These are phyloP conservation scores for Drosophila prosaltans DNA, from an alignment of 1,140 invertebrate genomes.

Conservation along the genomic window DNA sequence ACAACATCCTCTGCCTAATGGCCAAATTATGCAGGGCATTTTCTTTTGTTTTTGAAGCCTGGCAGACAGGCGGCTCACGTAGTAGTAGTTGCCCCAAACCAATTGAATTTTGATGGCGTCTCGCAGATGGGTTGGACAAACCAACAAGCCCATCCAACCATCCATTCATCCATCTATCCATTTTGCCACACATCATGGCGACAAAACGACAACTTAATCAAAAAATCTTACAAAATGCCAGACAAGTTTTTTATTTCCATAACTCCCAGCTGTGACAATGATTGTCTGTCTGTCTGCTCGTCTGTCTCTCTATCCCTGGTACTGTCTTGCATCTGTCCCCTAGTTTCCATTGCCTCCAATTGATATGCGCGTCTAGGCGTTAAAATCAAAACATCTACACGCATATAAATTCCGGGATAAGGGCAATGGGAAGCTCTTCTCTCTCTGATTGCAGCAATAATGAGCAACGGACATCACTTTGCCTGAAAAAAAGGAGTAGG, in stretches of 20 bases:
- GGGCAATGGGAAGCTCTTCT: too few species aligned
- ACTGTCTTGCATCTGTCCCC: not conserved
- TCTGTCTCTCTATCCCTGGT: not conserved
- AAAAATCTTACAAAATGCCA: slow-evolving; percentile 63
- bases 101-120: slow-evolving; percentile 76
- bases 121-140: not conserved
- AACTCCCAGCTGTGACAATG: slow-evolving; percentile 45
- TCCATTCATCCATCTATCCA: slow-evolving; percentile 21
- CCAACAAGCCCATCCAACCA: not conserved
- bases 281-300: not conserved
- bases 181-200: slow-evolving; percentile 42
- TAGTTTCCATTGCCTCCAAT: slow-evolving; percentile 37
- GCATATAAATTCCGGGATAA: slow-evolving; percentile 51
- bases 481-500: slow-evolving; percentile 9
- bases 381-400: slow-evolving; percentile 68
- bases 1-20: slow-evolving; percentile 58
- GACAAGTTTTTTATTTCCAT: slow-evolving; percentile 59
- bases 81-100: slow-evolving; percentile 51
- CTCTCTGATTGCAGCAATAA: slow-evolving; percentile 70
- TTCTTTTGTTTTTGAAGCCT: slow-evolving; percentile 46
- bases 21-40: slow-evolving; percentile 63
- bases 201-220: slow-evolving; percentile 74
- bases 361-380: slow-evolving; percentile 74
- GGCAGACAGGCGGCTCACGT: slow-evolving; percentile 58
- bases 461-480: slow-evolving; percentile 55